Evolutionary conservation across 2,888 invertebrate genomes (phyloP).

Genomic region (Scrobipalpa atriplicella): DNA sequence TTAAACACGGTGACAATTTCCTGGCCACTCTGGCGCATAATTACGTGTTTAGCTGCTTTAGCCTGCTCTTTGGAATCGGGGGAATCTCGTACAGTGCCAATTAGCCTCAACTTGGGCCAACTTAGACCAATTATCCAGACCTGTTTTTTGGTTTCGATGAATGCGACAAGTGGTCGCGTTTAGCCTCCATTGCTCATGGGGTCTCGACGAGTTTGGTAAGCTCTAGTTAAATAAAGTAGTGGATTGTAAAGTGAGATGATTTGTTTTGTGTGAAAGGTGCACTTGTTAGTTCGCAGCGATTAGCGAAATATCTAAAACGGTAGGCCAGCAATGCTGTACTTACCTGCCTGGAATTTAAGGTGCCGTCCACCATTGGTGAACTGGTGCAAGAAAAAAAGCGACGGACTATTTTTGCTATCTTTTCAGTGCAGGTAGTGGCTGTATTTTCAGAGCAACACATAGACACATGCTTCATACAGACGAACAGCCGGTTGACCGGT

Average conservation of each 20-base stretch:
- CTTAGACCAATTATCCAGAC: constrained; percentile 52
- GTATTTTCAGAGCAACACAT: no score
- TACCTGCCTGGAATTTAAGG: background rate
- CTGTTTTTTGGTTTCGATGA: constrained; percentile 36
- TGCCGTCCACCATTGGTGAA: background rate
- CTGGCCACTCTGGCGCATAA: constrained; percentile 39
- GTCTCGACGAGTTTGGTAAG: background rate
- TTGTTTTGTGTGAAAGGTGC: background rate
- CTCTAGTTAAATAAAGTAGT: background rate
- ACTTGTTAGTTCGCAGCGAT: constrained; percentile 18
- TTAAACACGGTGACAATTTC: constrained; percentile 38
- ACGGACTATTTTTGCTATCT: no score
- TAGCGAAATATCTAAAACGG: constrained; percentile 19
- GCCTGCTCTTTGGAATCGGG: constrained; percentile 37
- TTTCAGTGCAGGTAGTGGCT: no score
- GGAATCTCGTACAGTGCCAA: constrained; percentile 52
- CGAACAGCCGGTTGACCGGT: no score
- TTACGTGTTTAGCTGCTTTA: constrained; percentile 34
- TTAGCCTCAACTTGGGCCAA: constrained; percentile 48
- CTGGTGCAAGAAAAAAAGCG: background rate
- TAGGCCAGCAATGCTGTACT: constrained; percentile 15
- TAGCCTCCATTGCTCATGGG: background rate
- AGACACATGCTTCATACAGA: no score
- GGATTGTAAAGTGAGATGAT: background rate
- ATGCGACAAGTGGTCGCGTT: constrained; percentile 28